Percentiles rank a stretch among this genome's conserved stretches.
These are phyloP conservation scores for Monochamus saltuarius DNA, from an alignment of 1,140 invertebrate genomes.

Conservation along the genomic window DNA sequence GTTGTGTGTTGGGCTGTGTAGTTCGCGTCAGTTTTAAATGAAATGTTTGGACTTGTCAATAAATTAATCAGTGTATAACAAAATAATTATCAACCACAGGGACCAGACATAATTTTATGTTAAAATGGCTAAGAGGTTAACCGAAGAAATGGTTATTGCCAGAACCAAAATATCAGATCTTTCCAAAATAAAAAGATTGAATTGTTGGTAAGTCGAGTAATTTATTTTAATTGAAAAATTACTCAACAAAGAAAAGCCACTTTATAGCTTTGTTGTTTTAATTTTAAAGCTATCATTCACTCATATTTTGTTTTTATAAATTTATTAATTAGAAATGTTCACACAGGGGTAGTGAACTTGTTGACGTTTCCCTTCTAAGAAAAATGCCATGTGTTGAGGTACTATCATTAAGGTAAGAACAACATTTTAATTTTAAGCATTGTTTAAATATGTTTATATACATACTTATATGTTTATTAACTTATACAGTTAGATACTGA, in stretches of 20 bases:
- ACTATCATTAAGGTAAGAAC: slow-evolving; percentile 71
- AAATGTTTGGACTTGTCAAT: too few relatives aligned
- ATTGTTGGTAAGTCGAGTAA: slow-evolving; percentile 86
- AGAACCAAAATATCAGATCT: slow-evolving; percentile 85
- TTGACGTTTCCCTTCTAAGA: slow-evolving; percentile 73
- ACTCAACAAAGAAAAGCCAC: slow-evolving; percentile 7
- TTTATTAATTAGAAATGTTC: slow-evolving; percentile 36
- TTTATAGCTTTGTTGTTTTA: slow-evolving; percentile 6
- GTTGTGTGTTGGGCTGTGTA: too few relatives aligned
- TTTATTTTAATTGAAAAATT: slow-evolving; percentile 6
- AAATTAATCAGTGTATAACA: too few relatives aligned
- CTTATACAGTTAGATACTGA: too few relatives aligned
- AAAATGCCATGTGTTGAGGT: slow-evolving; percentile 79
- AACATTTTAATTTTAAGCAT: too few relatives aligned
- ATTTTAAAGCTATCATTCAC: too few relatives aligned
- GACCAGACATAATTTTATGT: too few relatives aligned
- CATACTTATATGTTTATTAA: too few relatives aligned
- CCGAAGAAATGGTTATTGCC: slow-evolving; percentile 89
- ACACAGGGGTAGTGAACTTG: slow-evolving; percentile 78
- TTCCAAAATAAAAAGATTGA: slow-evolving; percentile 78
- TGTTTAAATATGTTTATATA: too few relatives aligned
- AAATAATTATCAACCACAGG: too few relatives aligned
- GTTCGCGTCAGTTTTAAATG: too few relatives aligned
- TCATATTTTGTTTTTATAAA: not conserved
- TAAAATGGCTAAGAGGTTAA: slow-evolving; percentile 67